Percentiles rank a stretch among this genome's conserved stretches.
phyloP scores from a whole-genome alignment of 2,113 vertebrate genomes.

The Pachyramphus minor region DNA sequence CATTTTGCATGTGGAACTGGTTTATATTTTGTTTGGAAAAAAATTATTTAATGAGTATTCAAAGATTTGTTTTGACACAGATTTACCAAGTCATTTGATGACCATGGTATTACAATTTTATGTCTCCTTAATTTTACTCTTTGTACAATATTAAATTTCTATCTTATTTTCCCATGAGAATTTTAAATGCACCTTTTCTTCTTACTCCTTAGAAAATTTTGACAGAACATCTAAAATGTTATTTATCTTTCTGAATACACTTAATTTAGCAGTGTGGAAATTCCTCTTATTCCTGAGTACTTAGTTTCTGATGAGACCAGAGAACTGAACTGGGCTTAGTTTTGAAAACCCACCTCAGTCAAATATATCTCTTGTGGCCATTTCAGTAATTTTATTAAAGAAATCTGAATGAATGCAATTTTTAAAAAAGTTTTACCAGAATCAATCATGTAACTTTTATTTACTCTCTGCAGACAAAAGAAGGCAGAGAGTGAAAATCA shows the following conservation, averaged over 20 bases:
- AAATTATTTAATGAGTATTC: not conserved
- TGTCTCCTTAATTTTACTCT: not conserved
- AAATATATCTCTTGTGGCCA: not conserved
- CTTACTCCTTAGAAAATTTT: not conserved
- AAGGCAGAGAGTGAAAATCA: not conserved
- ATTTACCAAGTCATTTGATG: not conserved
- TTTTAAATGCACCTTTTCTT: not conserved
- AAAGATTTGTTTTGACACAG: not conserved
- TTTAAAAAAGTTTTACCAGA: not conserved
- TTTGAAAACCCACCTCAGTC: not conserved
- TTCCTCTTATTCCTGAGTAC: not conserved
- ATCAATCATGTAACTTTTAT: not conserved
- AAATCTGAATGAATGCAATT: not conserved
- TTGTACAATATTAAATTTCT: not conserved
- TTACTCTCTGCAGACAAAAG: not conserved
- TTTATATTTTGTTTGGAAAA: not conserved
- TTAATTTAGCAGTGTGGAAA: not conserved
- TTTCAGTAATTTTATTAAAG: not conserved
- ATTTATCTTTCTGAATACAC: not conserved
- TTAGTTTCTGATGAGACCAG: not conserved
- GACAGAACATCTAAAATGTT: not conserved
- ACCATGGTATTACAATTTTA: not conserved
- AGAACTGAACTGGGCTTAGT: not conserved
- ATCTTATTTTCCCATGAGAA: not conserved
- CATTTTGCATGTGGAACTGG: not conserved